Base-by-base conservation (phyloP, 1,140 invertebrate genomes). In the Bombus huntii region DNA sequence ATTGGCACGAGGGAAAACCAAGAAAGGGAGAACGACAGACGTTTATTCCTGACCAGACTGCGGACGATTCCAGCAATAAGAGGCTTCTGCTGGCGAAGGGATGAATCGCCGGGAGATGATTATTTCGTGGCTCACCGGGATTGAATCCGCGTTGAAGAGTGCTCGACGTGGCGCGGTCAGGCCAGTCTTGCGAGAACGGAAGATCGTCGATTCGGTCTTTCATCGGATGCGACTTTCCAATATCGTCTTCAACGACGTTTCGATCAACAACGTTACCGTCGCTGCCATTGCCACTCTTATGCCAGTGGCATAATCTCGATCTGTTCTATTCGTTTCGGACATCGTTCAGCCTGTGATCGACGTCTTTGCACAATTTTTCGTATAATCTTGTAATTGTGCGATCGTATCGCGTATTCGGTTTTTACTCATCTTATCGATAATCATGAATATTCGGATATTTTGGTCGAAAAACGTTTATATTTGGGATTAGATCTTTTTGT, bases 61-160 rank as follows among this genome's bases (percentile, higher is more conserved):
- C 87, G 87, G 85, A 92, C 87, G 88, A 89, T 90, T 80, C 85
- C 78, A 91, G 89, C 87, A 86, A 90, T 78, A 86, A 91, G 91
- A 91, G 91, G 91, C 59, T 91, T 92, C 93, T 94, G 92, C 89
- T 92, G 92, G 91, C 92, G 93, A 94, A 93, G 90, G 92, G 90
- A 93, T 92, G 90, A 93, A 92, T 92, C 87, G 92, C 76, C 91
- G 68, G 84, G 86, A 91, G 93, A 94, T 94, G 93, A 95, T 95
- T 94, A 95, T 94, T 94, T 95, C 86, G 93, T 94, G 91, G 90
- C 86, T 92, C 91, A 91, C 89, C 86, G 89, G 92, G 92, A 95
- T 95, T 95, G 92, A 94, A 95, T 95, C 92, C 91, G 90, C 90
- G 89, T 92, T 94, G 90, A 89, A 94, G 94, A 90, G 93, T 94